A percentile compares a stretch with the other conserved stretches of the same genome.
These are phyloP conservation scores for Amiota minor DNA, from an alignment of 2,888 invertebrate species.

Conservation along the genomic window DNA sequence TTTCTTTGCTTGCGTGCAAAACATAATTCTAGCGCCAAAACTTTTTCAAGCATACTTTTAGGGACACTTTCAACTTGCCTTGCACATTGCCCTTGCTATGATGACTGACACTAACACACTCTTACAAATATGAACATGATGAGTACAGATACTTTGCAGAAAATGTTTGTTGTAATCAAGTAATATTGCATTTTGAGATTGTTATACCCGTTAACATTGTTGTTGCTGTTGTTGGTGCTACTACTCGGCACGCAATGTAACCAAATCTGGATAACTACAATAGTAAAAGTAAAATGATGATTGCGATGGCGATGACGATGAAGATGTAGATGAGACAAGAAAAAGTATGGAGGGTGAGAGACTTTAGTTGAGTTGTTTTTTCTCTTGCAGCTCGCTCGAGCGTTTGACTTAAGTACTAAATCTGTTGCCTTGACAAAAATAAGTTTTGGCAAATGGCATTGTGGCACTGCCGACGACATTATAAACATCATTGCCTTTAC, in stretches of 20 bases:
- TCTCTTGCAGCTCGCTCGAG: neutral
- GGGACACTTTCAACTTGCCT: neutral
- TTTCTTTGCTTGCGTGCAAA: conserved; percentile 22
- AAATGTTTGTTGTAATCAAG: conserved; percentile 12
- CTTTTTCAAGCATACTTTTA: conserved; percentile 24
- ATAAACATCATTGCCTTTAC: neutral
- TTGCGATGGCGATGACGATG: too few species aligned
- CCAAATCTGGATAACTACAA: neutral
- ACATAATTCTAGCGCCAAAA: conserved; percentile 27
- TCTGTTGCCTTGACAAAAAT: conserved; percentile 31
- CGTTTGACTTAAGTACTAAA: conserved; percentile 5
- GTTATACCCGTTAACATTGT: neutral
- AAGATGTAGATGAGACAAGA: too few species aligned
- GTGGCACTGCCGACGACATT: conserved; percentile 11
- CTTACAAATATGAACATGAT: too few species aligned
- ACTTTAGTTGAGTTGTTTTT: too few species aligned
- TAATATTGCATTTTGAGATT: conserved; percentile 13
- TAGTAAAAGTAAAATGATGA: neutral
- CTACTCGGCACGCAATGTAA: conserved; percentile 6
- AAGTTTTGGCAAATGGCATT: conserved; percentile 19
- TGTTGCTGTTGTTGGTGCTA: neutral
- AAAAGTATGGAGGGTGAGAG: too few species aligned
- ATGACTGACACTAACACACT: too few species aligned
- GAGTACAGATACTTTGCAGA: neutral
- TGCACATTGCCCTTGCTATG: neutral